These are phyloP conservation scores for Dorcus hopei DNA, from an alignment of 2,888 invertebrate species.

Conservation along the genomic window DNA sequence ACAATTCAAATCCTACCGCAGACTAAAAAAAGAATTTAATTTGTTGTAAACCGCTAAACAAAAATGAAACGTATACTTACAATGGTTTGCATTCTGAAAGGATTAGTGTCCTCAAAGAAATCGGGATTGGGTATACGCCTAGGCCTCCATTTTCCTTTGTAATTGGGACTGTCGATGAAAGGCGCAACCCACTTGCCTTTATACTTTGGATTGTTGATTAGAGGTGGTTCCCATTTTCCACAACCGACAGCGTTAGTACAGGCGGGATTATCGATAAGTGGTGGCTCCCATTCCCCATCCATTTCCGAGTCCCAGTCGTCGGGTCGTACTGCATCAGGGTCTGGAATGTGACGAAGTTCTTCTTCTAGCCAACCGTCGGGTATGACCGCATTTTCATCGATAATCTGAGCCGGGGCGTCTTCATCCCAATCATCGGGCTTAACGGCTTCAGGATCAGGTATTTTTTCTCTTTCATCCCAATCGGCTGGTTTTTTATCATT, in stretches of 20 bases:
- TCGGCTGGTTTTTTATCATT: slow-evolving; percentile 79
- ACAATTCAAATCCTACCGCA: slow-evolving; percentile 94
- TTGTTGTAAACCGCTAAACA: slow-evolving; percentile 9
- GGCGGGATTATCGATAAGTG: slow-evolving; percentile 83
- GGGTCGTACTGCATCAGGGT: slow-evolving; percentile 83
- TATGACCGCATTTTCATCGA: slow-evolving; percentile 77
- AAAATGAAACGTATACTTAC: slow-evolving; percentile 59
- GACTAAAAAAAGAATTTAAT: slow-evolving; percentile 55
- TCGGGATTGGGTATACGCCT: slow-evolving; percentile 86
- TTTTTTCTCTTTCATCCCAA: slow-evolving; percentile 93
- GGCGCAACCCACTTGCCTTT: slow-evolving; percentile 93
- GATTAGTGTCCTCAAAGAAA: slow-evolving; percentile 85
- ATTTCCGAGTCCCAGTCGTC: slow-evolving; percentile 97
- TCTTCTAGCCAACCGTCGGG: slow-evolving; percentile 93
- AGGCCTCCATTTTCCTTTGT: slow-evolving; percentile 93
- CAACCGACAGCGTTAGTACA: slow-evolving; percentile 83
- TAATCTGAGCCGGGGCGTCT: slow-evolving; percentile 83
- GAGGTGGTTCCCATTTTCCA: slow-evolving; percentile 83
- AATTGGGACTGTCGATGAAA: slow-evolving; percentile 87
- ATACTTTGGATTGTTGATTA: slow-evolving; percentile 84
- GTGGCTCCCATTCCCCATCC: slow-evolving; percentile 99
- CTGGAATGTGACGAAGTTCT: slow-evolving; percentile 82
- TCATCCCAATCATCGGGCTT: slow-evolving; percentile 99
- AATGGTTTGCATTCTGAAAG: slow-evolving; percentile 87
- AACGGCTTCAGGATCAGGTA: slow-evolving; percentile 80